A percentile compares a stretch with the other conserved stretches of the same genome.
Evolutionary conservation across 2,888 invertebrate genomes (phyloP).

Genomic region (Noctua pronuba): DNA sequence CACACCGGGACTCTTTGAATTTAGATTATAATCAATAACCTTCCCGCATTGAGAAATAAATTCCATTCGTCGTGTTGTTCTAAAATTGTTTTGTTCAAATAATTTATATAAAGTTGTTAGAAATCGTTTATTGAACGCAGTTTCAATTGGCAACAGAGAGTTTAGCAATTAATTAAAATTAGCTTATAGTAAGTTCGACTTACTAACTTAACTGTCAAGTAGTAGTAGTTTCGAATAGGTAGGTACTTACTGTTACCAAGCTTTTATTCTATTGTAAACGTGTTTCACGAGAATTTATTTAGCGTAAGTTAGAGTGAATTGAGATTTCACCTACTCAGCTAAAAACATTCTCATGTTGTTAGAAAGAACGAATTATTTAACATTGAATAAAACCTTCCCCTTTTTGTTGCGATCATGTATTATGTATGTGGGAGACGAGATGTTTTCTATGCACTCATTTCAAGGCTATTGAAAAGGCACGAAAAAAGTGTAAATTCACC

Average conservation of each 20-base stretch:
- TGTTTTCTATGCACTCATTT: slow-evolving; percentile 5
- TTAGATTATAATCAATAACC: slow-evolving; percentile 9
- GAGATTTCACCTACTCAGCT: not conserved
- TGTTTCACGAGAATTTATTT: not conserved
- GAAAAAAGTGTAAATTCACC: not conserved
- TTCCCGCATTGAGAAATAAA: slow-evolving; percentile 10
- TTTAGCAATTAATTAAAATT: slow-evolving; percentile 1
- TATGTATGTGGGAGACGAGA: slow-evolving; percentile 14
- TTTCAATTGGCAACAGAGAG: not conserved
- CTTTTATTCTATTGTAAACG: not conserved
- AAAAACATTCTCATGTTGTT: slow-evolving; percentile 23
- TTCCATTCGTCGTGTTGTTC: not conserved
- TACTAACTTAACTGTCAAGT: not conserved
- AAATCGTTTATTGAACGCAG: slow-evolving; percentile 3
- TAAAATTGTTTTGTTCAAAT: not conserved
- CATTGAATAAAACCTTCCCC: slow-evolving; percentile 9
- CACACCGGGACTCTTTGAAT: slow-evolving; percentile 13
- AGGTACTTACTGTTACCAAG: not conserved
- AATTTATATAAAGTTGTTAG: not conserved
- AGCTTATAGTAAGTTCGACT: not conserved
- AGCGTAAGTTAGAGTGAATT: not conserved
- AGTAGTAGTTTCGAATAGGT: not conserved
- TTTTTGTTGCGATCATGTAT: slow-evolving; percentile 17
- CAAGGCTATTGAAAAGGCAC: not conserved
- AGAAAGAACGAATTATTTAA: slow-evolving; percentile 20